These are phyloP conservation scores for Phenganax marumi DNA, from an alignment of 92 coral and sea anemone species.

Conservation along the genomic window DNA sequence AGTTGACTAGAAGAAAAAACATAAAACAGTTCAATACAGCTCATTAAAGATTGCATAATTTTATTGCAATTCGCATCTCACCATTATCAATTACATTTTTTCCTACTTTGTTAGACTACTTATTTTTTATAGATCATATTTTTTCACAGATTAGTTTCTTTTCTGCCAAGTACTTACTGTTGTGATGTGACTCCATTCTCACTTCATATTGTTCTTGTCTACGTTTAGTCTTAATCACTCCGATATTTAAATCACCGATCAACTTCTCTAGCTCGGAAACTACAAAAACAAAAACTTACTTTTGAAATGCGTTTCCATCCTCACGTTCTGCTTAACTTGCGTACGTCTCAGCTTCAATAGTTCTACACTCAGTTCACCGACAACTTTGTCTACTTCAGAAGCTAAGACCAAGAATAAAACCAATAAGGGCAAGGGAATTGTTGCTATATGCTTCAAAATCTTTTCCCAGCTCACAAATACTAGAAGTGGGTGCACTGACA, in stretches of 20 bases:
- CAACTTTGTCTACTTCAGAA: conserved; percentile 43
- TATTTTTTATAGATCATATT: neutral
- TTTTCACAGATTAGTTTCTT: neutral
- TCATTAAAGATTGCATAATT: neutral
- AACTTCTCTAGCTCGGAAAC: conserved; percentile 38
- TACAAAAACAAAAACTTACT: conserved; percentile 44
- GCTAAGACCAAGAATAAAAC: conserved; percentile 36
- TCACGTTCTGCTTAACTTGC: conserved; percentile 44
- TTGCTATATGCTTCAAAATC: no score
- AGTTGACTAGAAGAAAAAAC: conserved; percentile 25
- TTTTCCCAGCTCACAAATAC: no score
- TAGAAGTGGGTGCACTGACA: no score
- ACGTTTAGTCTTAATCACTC: conserved; percentile 39
- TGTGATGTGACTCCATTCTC: conserved; percentile 37
- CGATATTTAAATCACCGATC: conserved; percentile 44
- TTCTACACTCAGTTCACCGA: conserved; percentile 42
- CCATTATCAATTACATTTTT: no score
- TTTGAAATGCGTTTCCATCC: conserved; percentile 45
- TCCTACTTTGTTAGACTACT: neutral
- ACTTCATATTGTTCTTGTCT: conserved; percentile 46
- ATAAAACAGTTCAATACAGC: neutral
- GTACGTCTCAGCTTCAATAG: conserved; percentile 36
- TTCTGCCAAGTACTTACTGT: conserved; percentile 41
- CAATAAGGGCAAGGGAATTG: no score
- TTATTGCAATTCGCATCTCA: neutral